Percentiles rank a stretch among this genome's conserved stretches.
Evolutionary conservation across 1,140 invertebrate species (phyloP).

Genomic region (Nymphalis io): DNA sequence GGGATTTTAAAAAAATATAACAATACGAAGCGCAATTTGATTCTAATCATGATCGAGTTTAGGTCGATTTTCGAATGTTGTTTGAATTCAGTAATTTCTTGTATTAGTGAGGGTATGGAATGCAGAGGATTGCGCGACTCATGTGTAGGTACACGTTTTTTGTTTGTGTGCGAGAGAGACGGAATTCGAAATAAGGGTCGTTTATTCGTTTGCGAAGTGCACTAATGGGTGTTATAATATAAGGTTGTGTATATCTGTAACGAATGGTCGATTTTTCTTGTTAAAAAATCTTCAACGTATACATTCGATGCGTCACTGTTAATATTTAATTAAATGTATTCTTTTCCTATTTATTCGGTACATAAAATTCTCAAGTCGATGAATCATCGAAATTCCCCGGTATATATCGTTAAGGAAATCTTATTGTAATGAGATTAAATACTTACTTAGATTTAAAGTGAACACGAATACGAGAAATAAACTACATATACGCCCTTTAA

Average conservation of each 20-base stretch:
- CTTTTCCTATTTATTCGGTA: conserved; percentile 1
- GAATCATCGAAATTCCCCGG: conserved; percentile 1
- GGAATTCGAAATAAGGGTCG: conserved; percentile 48
- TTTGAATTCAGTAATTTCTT: conserved; percentile 38
- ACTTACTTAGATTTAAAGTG: background rate
- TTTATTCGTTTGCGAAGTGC: conserved; percentile 73
- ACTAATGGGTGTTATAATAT: conserved; percentile 73
- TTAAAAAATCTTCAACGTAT: background rate
- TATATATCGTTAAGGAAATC: background rate
- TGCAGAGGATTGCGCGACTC: conserved; percentile 67
- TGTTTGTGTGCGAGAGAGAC: conserved; percentile 64
- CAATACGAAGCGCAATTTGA: conserved; percentile 40
- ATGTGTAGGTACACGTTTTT: conserved; percentile 72
- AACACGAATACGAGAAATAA: too few relatives aligned
- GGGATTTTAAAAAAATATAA: conserved; percentile 59
- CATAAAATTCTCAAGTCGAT: background rate
- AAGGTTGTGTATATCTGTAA: conserved; percentile 20
- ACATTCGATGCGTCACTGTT: background rate
- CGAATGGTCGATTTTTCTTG: conserved; percentile 23
- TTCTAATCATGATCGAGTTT: conserved; percentile 50
- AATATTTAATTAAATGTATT: background rate
- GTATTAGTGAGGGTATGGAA: conserved; percentile 56
- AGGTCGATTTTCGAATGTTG: conserved; percentile 50
- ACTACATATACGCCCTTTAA: too few relatives aligned
- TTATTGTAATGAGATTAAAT: background rate